Evolutionary conservation across 2,797 vertebrate species (phyloP), one percentile per base, ranked within the genome.

Genomic region (Diglossa cyanea): DNA sequence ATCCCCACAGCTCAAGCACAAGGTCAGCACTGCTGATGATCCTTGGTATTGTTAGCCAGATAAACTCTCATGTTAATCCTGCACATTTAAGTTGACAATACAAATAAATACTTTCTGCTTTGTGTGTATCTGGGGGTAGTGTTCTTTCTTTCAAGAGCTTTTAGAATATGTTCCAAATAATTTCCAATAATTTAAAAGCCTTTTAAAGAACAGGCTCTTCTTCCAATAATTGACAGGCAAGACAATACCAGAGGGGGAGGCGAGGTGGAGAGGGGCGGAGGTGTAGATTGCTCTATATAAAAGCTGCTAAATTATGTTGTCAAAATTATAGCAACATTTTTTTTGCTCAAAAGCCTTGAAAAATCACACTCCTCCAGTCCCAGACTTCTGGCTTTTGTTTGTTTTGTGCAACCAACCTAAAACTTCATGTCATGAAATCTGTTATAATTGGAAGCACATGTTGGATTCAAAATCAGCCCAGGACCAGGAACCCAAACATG

Each of bases 231-330:
- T 98, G 97, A 97, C 96, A 97, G 96, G 85, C 94, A 97, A 96
- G 97, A 97, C 95, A 97, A 96, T 97, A 97, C 91, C 65, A 92
- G 90, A 80, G 94, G 91, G 97, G 95, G 96, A 97, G 97, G 96
- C 3, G n/a, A 97, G 94, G 94, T 96, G 92, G 96, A 97, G 92
- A 96, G 93, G 97, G 96, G 96, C 39, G 96, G 97, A 97, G 96
- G 95, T 97, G 86, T 97, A 96, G 96, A 98, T 97, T 97, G 96
- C 87, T 98, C 88, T 90, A 88, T 95, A 97, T 96, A 97, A 97
- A 97, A 97, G 96, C 96, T 94, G 97, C 90, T 97, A 97, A 95
- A 96, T 97, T 98, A 98, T 97, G 94, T 97, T 97, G 97, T 98
- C 97, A 97, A 97, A 97, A 97, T 97, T 97, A 97, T 78, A 97